These are phyloP conservation scores for Indicator indicator DNA, from an alignment of 2,113 vertebrate genomes.

Conservation along the genomic window DNA sequence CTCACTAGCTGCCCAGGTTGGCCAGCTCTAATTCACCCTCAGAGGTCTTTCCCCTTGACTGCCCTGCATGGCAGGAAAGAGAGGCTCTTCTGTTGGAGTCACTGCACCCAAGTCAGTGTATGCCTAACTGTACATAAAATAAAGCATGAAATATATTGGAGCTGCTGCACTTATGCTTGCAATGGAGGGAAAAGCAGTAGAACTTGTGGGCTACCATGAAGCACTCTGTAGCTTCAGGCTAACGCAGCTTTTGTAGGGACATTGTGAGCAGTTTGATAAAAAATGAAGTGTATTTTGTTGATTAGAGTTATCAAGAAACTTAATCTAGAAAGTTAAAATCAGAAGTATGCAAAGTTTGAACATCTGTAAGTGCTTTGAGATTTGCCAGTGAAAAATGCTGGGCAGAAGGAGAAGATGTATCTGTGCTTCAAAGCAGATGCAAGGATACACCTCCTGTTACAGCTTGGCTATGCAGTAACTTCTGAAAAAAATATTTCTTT, in stretches of 20 bases:
- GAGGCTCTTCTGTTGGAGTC: not conserved
- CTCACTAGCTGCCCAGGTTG: not conserved
- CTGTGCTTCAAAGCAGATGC: slow-evolving; percentile 45
- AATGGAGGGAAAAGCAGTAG: not conserved
- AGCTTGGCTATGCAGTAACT: not conserved
- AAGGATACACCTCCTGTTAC: slow-evolving; percentile 33
- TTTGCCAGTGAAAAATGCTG: slow-evolving; percentile 23
- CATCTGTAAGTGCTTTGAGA: slow-evolving; percentile 60
- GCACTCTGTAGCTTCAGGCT: not conserved
- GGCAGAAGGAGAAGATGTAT: slow-evolving; percentile 10
- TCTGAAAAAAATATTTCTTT: slow-evolving; percentile 32
- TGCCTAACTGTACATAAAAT: not conserved
- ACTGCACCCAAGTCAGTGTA: not conserved
- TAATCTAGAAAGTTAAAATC: slow-evolving; percentile 12
- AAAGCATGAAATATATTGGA: not conserved
- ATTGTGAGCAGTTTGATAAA: slow-evolving; percentile 3
- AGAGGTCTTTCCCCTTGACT: not conserved
- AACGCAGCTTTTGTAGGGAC: slow-evolving; percentile 12
- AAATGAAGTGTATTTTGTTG: not conserved
- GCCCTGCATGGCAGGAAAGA: not conserved
- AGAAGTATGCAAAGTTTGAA: not conserved
- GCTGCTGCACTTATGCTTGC: not conserved
- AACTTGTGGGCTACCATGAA: not conserved
- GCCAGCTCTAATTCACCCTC: not conserved
- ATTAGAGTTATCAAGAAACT: slow-evolving; percentile 12